phyloP scores from a whole-genome alignment of 1,140 invertebrate species.

The Dermatophagoides farinae region DNA sequence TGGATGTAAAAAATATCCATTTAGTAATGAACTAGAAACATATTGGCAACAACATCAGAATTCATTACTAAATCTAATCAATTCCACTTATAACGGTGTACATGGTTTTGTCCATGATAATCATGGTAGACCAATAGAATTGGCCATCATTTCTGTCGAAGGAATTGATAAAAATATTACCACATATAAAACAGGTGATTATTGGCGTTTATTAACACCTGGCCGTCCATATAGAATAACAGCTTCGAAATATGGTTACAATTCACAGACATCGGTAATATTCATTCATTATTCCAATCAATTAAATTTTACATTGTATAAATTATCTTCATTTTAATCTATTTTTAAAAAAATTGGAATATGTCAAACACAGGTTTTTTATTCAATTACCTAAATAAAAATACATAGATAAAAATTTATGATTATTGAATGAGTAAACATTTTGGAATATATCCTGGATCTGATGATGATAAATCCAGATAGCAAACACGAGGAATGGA shows the following conservation, averaged over 20 bases:
- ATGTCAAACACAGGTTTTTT: neutral
- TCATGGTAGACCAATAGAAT: slow-evolving; percentile 41
- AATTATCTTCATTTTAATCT: neutral
- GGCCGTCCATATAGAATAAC: slow-evolving; percentile 62
- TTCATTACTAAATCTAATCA: slow-evolving; percentile 58
- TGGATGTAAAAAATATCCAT: slow-evolving; percentile 76
- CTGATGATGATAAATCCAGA: neutral
- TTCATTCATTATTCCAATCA: neutral
- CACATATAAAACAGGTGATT: slow-evolving; percentile 55
- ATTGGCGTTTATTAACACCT: slow-evolving; percentile 67
- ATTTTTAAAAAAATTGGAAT: neutral
- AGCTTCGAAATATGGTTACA: slow-evolving; percentile 28
- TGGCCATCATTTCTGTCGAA: slow-evolving; percentile 48
- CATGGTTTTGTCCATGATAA: slow-evolving; percentile 50
- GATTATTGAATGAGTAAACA: neutral
- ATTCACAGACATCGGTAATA: neutral
- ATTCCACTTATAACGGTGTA: slow-evolving; percentile 34
- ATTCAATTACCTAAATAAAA: neutral
- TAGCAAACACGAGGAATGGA: slow-evolving; percentile 4
- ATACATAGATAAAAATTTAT: neutral
- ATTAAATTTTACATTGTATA: neutral
- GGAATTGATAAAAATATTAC: slow-evolving; percentile 46
- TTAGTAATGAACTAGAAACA: slow-evolving; percentile 42
- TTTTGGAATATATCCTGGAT: neutral
- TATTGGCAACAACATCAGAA: slow-evolving; percentile 77